Evolutionary conservation across 2,113 vertebrate species (phyloP), one percentile per base, ranked within the genome.

Genomic region (Ranitomeya variabilis): DNA sequence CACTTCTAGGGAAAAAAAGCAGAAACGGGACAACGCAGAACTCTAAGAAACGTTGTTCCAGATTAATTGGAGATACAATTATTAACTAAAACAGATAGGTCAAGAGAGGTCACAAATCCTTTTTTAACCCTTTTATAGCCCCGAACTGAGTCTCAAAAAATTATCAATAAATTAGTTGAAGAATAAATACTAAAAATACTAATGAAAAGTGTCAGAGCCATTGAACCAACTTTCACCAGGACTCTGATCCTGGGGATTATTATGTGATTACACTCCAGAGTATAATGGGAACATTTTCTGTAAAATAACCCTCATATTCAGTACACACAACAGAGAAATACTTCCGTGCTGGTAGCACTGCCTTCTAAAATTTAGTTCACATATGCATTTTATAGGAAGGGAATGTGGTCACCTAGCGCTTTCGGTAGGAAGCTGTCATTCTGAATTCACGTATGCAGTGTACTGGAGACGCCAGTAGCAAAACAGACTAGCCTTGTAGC

Each of bases 321-420:
- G 37, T 18, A 18, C 31, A 76, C 16, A 16, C 26, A 45, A 90
- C 91, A 92, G 69, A 80, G 91, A 92, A 92, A 85, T 66, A 69
- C 91, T 87, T 18, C 45, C 87, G 89, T 90, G 86, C 82, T 91
- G 92, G 92, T 94, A 91, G 89, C 91, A 85, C 89, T 92, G 90
- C 87, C 89, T 93, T 92, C 90, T 91, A 89, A 90, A 91, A 90
- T 69, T 89, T 89, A 90, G 79, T 93, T 93, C 91, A 91, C 87
- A 86, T 84, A 71, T 89, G 89, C 87, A 89, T 90, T 84, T 69
- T 87, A 87, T 87, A 91, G 92, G 81, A 92, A 91, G 90, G 87
- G 80, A 94, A 91, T 78, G 73, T 90, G 90, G 92, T 91, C 90
- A 92, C 80, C 90, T 92, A 87, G 89, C 88, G 90, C 92, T 90